A percentile compares a stretch with the other conserved stretches of the same genome.
Evolutionary conservation across 2,797 vertebrate genomes (phyloP).

Genomic region (Cetoscarus ocellatus): DNA sequence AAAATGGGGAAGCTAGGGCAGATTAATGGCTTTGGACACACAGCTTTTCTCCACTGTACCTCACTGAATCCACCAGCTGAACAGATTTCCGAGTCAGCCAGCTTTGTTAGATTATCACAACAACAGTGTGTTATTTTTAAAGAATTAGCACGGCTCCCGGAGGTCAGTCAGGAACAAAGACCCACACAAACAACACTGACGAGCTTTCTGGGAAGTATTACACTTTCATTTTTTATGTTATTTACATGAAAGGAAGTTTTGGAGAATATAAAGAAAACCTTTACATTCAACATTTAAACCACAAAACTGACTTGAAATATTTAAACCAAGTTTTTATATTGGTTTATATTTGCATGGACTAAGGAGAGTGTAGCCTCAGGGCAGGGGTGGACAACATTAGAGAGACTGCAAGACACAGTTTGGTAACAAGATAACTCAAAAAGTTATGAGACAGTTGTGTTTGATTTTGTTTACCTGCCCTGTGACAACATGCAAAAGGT

Average conservation of each 20-base stretch:
- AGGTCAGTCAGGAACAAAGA: conserved; percentile 37
- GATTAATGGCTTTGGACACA: conserved; percentile 60
- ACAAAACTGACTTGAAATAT: too few species aligned
- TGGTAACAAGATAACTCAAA: too few species aligned
- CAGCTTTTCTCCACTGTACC: conserved; percentile 49
- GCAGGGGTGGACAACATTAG: too few species aligned
- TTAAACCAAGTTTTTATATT: too few species aligned
- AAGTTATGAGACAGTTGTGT: too few species aligned
- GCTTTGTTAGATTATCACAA: conserved; percentile 44
- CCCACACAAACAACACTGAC: conserved; percentile 16
- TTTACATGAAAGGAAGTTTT: background rate
- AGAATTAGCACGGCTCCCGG: conserved; percentile 31
- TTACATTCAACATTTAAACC: too few species aligned
- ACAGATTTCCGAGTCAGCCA: conserved; percentile 35
- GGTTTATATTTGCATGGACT: too few species aligned
- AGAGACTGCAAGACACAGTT: too few species aligned
- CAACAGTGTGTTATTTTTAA: conserved; percentile 24
- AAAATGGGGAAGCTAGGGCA: conserved; percentile 28
- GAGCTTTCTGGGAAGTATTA: conserved; percentile 5
- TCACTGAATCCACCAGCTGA: conserved; percentile 46
- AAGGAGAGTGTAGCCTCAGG: too few species aligned
- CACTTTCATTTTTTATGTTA: background rate
- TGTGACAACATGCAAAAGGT: too few species aligned
- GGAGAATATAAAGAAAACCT: too few species aligned
- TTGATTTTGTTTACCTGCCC: too few species aligned